Conservation (phyloP, 2,888 invertebrate genomes). For the Parelbella ahira region DNA sequence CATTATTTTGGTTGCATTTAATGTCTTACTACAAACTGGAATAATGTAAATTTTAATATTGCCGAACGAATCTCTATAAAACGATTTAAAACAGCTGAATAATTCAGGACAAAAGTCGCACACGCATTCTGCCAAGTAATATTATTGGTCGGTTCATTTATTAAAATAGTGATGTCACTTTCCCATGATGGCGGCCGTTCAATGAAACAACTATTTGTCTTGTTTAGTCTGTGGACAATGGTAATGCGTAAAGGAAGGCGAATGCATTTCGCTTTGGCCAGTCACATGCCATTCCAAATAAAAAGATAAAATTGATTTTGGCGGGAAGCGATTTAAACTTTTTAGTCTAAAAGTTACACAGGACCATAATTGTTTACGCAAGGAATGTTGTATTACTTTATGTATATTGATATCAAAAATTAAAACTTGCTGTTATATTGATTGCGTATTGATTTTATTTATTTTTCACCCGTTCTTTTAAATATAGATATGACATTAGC, state of each 20-base stretch:
- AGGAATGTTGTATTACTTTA: too few relatives aligned
- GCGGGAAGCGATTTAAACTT: constrained; percentile 1
- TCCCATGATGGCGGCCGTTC: constrained; percentile 24
- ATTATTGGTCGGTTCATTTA: constrained; percentile 25
- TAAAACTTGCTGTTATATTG: too few relatives aligned
- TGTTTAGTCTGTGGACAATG: constrained; percentile 25
- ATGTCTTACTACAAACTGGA: too few relatives aligned
- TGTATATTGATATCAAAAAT: too few relatives aligned
- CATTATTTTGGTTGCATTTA: too few relatives aligned
- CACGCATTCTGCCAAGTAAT: constrained; percentile 23
- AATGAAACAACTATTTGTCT: constrained; percentile 28
- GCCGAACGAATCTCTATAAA: too few relatives aligned
- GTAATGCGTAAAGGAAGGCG: constrained; percentile 26
- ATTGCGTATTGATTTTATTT: too few relatives aligned
- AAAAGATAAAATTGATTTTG: constrained; percentile 1
- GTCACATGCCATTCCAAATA: constrained; percentile 16
- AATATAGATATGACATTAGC: too few relatives aligned
- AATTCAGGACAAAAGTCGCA: constrained; percentile 12
- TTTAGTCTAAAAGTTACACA: too few relatives aligned
- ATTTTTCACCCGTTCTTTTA: too few relatives aligned
- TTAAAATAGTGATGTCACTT: constrained; percentile 26
- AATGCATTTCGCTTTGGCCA: constrained; percentile 23
- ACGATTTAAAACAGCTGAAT: constrained; percentile 6
- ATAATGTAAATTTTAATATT: too few relatives aligned
- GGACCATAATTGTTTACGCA: too few relatives aligned